Evolutionary conservation across 2,888 invertebrate species (phyloP), one percentile per base, ranked within the genome.

Genomic region (Platerodrilus igneus): DNA sequence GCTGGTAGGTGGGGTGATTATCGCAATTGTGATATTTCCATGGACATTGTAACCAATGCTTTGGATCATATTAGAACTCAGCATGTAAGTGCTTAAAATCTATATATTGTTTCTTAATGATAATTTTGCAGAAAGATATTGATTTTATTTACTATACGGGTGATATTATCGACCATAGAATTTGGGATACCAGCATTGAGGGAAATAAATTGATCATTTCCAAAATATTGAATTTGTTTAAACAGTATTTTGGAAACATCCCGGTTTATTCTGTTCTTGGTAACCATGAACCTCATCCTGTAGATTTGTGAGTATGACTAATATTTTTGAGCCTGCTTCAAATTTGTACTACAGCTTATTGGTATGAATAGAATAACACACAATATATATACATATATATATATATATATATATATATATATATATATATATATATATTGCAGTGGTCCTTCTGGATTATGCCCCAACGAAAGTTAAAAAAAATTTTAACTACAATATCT

Each of bases 1-100:
- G 89, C 90, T 1, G 89, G 89, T 0, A 78, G 72, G 52, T 92
- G 88, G 87, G 87, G 89, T 0, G 86, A 87, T 58, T 87, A 83
- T 53, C 74, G 83, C 34, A 68, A 76, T 37, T 90, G 91, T 53
- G 91, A 91, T 62, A 68, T 78, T 0, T 86, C 90, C 0, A 67
- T 76, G 67, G 75, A 81, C 61, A 74, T 82, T 0, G 71, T 83
- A 15, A 76, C 81, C 36, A 78, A 83, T 53, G 74, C 80, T 2
- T 41, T 52, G 5, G 35, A 46, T 7, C 53, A 53, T 18, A 50
- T 40, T 15, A 15, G 18, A 4, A 6, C n/a, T 2, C 26, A 37
- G 10, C 48, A 48, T 18, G 48, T 49, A 45, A 29, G 40, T 1
- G 13, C 17, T 1, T 6, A 6, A 13, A 2, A 13, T 2, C 84